These are phyloP conservation scores for Stenodera caucasica DNA, from an alignment of 2,888 invertebrate genomes.

Conservation along the genomic window DNA sequence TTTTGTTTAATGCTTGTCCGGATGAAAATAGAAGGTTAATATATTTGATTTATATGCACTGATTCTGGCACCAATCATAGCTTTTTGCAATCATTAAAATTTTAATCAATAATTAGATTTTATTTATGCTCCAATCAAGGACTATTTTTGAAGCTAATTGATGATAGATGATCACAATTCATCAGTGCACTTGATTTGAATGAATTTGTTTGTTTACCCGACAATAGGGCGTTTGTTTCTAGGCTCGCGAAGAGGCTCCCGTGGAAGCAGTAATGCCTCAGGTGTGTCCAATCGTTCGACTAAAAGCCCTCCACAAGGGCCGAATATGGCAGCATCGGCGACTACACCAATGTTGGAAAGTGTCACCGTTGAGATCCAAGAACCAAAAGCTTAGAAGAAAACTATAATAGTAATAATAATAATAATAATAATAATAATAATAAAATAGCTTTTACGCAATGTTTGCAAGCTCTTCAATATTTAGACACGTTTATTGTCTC, in stretches of 20 bases:
- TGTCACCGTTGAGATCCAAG: slow-evolving; percentile 77
- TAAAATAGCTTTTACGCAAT: slow-evolving; percentile 15
- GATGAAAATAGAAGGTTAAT: slow-evolving; percentile 31
- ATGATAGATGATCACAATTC: slow-evolving; percentile 7
- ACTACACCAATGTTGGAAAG: slow-evolving; percentile 61
- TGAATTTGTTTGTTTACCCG: slow-evolving; percentile 35
- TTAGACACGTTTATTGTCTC: background rate
- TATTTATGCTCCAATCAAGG: too few species aligned
- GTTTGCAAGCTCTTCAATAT: slow-evolving; percentile 13
- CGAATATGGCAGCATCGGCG: slow-evolving; percentile 43
- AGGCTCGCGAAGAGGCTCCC: slow-evolving; percentile 71
- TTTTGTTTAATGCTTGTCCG: slow-evolving; percentile 26
- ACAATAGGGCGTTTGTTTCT: slow-evolving; percentile 53
- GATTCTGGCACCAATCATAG: slow-evolving; percentile 15
- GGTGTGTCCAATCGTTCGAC: slow-evolving; percentile 71
- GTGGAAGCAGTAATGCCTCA: slow-evolving; percentile 78
- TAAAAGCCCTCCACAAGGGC: slow-evolving; percentile 57
- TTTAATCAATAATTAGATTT: slow-evolving; percentile 1
- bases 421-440: background rate
- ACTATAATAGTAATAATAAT: slow-evolving; percentile 51
- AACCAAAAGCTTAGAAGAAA: slow-evolving; percentile 62
- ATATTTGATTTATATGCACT: slow-evolving; percentile 9
- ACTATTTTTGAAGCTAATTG: background rate
- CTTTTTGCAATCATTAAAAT: slow-evolving; percentile 15
- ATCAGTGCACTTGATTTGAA: slow-evolving; percentile 22